Conservation (phyloP, 2,888 invertebrate species). For the Pyrrhosoma nymphula region DNA sequence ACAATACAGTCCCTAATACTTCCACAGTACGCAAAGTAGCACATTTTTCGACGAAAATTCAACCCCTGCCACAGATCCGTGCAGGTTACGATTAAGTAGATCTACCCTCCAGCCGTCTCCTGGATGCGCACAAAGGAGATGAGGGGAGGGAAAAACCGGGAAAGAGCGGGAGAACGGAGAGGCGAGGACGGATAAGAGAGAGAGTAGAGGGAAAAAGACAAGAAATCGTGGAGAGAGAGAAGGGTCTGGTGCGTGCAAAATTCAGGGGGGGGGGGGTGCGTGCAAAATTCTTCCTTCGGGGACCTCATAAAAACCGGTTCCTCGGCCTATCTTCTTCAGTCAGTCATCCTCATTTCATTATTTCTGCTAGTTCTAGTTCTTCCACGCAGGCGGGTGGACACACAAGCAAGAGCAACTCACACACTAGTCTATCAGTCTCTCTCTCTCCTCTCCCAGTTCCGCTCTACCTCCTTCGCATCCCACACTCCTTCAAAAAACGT, state of each 20-base stretch:
- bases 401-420: too few species aligned
- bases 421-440: too few species aligned
- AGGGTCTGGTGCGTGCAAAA: slow-evolving; percentile 43
- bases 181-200: neutral
- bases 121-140: neutral
- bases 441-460: too few species aligned
- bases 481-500: too few species aligned
- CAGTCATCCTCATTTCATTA: slow-evolving; percentile 65
- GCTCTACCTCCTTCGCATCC: too few species aligned
- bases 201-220: neutral
- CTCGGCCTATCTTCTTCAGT: neutral
- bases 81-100: neutral
- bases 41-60: too few species aligned
- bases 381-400: slow-evolving; percentile 47
- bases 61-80: too few species aligned
- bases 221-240: neutral
- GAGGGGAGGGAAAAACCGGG: neutral
- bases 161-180: neutral
- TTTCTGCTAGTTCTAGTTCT: slow-evolving; percentile 65
- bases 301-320: slow-evolving; percentile 45
- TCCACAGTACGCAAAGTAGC: too few species aligned
- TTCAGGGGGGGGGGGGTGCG: neutral
- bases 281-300: neutral
- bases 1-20: too few species aligned
- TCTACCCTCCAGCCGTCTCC: neutral